Conservation (phyloP, 2,888 invertebrate genomes). For the Phyllotreta striolata region DNA sequence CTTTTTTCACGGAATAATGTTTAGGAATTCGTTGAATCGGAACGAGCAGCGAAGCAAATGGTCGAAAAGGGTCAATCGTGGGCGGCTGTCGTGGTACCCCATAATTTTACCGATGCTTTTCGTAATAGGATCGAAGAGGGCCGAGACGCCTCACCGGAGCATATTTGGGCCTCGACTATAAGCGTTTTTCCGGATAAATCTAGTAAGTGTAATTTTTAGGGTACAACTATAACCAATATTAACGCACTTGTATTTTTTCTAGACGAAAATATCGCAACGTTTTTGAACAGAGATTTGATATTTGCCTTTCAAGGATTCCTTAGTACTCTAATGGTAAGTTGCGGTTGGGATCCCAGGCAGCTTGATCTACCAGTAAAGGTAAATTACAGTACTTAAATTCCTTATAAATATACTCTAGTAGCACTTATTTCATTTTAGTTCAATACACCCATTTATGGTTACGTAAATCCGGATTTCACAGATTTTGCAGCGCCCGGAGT, state of each 20-base stretch:
- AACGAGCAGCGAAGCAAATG: slow-evolving; percentile 68
- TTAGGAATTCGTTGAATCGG: slow-evolving; percentile 53
- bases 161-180: slow-evolving; percentile 71
- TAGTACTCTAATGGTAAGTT: slow-evolving; percentile 68
- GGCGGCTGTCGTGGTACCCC: slow-evolving; percentile 76
- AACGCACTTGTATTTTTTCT: slow-evolving; percentile 45
- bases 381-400: slow-evolving; percentile 27
- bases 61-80: slow-evolving; percentile 78
- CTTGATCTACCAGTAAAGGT: slow-evolving; percentile 70
- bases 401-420: neutral
- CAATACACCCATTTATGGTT: slow-evolving; percentile 78
- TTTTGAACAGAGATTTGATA: slow-evolving; percentile 77
- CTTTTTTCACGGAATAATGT: slow-evolving; percentile 6
- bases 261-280: slow-evolving; percentile 91
- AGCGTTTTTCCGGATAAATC: slow-evolving; percentile 82
- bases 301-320: slow-evolving; percentile 78
- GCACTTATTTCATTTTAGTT: slow-evolving; percentile 63
- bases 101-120: slow-evolving; percentile 78
- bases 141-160: slow-evolving; percentile 65
- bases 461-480: slow-evolving; percentile 82
- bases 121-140: slow-evolving; percentile 64
- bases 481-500: slow-evolving; percentile 96
- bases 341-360: slow-evolving; percentile 71
- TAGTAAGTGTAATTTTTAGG: slow-evolving; percentile 67
- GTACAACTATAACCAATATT: neutral